Conservation (phyloP, 2,797 vertebrate species). For the Tangara arthus region DNA sequence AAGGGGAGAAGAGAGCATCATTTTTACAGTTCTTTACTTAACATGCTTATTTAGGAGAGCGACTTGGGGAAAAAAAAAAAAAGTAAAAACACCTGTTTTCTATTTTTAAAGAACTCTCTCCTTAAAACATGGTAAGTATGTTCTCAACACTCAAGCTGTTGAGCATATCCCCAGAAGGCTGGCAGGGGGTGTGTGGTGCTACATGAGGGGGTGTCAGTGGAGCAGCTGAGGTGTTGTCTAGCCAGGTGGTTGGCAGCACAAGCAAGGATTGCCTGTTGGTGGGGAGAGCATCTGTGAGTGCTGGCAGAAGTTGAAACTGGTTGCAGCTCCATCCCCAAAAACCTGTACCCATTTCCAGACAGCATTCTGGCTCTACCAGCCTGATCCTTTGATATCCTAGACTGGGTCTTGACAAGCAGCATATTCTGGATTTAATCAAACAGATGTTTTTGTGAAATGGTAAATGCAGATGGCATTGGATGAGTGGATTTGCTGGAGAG, state of each 20-base stretch:
- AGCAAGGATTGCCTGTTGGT: not conserved
- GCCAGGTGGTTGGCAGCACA: not conserved
- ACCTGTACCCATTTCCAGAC: not conserved
- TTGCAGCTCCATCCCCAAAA: not conserved
- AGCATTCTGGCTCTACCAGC: not conserved
- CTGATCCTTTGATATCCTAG: not conserved
- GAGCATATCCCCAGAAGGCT: not conserved
- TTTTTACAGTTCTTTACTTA: not conserved
- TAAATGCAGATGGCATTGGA: not conserved
- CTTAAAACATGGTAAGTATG: not conserved
- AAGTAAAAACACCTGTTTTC: not conserved
- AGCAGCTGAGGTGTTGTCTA: not conserved
- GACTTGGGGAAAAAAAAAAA: accelerated
- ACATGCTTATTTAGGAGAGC: not conserved
- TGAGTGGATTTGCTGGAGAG: not conserved
- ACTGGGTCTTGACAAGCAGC: not conserved
- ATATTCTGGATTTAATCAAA: not conserved
- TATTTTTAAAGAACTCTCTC: not conserved
- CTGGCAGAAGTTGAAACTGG: not conserved
- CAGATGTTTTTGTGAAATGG: not conserved
- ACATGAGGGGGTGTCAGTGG: not conserved
- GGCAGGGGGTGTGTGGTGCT: not conserved
- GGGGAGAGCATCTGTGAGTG: not conserved
- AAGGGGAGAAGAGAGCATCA: not conserved
- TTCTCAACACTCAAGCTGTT: not conserved